Percentiles rank a stretch among this genome's conserved stretches.
Conservation (phyloP, 2,113 vertebrate genomes). For the Brachypteracias leptosomus region DNA sequence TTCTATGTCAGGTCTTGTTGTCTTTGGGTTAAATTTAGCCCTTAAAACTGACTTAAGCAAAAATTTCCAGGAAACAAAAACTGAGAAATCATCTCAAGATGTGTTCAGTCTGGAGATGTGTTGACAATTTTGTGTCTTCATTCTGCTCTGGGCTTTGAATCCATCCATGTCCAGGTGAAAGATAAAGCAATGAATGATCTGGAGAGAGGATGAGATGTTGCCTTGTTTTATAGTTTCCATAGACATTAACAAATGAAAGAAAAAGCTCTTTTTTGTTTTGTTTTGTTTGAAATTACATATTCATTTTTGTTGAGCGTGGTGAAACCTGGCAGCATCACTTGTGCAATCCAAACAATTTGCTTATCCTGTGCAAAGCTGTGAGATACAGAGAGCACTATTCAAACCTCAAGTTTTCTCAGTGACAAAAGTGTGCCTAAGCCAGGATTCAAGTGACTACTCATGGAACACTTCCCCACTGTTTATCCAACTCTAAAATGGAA, state of each 20-base stretch:
- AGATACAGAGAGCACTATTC: neutral
- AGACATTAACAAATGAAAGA: neutral
- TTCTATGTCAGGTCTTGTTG: neutral
- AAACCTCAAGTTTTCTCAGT: neutral
- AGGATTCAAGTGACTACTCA: neutral
- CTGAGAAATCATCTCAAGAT: neutral
- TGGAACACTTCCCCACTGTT: neutral
- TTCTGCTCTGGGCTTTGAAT: neutral
- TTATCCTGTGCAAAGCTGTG: neutral
- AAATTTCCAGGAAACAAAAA: neutral
- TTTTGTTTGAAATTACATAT: too few species aligned
- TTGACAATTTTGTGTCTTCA: neutral
- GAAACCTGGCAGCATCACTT: neutral
- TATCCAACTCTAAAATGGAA: neutral
- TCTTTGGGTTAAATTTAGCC: neutral
- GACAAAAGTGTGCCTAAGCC: neutral
- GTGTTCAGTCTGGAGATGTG: neutral
- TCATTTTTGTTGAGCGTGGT: neutral
- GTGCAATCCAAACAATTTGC: neutral
- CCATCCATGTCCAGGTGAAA: fast-evolving
- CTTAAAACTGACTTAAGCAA: neutral
- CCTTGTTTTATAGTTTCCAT: neutral
- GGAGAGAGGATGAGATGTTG: neutral
- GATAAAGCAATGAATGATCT: neutral
- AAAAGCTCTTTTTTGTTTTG: neutral